These are phyloP conservation scores for Drosophila incognita DNA, from an alignment of 2,888 invertebrate species.

Conservation along the genomic window DNA sequence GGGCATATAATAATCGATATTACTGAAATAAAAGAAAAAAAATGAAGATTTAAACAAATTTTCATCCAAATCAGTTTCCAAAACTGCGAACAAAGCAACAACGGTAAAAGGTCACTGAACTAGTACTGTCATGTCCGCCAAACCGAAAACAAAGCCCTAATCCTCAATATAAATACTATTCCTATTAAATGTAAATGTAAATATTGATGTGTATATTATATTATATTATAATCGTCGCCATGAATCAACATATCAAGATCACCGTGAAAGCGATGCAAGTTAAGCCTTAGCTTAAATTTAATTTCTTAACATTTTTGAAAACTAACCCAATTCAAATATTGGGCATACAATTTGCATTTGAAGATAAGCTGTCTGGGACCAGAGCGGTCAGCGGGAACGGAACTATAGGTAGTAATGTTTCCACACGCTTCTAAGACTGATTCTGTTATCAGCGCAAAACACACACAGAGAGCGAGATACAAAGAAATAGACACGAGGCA, in stretches of 20 bases:
- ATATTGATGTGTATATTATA: slow-evolving; percentile 14
- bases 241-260: slow-evolving; percentile 39
- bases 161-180: slow-evolving; percentile 10
- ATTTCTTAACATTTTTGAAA: slow-evolving; percentile 17
- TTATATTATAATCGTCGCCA: slow-evolving; percentile 29
- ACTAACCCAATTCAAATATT: slow-evolving; percentile 51
- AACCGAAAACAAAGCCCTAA: slow-evolving; percentile 42
- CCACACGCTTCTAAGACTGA: slow-evolving; percentile 40
- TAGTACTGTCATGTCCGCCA: slow-evolving; percentile 19
- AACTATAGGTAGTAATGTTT: slow-evolving; percentile 39
- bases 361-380: slow-evolving; percentile 38
- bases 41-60: neutral
- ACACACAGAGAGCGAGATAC: slow-evolving; percentile 41
- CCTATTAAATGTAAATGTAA: neutral
- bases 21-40: neutral
- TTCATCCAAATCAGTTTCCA: slow-evolving; percentile 1
- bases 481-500: neutral
- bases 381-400: slow-evolving; percentile 28
- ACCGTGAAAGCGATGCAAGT: slow-evolving; percentile 27
- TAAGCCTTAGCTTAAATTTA: slow-evolving; percentile 20
- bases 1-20: neutral
- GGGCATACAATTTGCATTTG: slow-evolving; percentile 65
- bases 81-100: slow-evolving; percentile 18
- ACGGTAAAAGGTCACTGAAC: slow-evolving; percentile 44
- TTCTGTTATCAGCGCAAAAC: slow-evolving; percentile 62